Evolutionary conservation across 2,888 invertebrate species (phyloP).

Genomic region (Galerucella pusilla): DNA sequence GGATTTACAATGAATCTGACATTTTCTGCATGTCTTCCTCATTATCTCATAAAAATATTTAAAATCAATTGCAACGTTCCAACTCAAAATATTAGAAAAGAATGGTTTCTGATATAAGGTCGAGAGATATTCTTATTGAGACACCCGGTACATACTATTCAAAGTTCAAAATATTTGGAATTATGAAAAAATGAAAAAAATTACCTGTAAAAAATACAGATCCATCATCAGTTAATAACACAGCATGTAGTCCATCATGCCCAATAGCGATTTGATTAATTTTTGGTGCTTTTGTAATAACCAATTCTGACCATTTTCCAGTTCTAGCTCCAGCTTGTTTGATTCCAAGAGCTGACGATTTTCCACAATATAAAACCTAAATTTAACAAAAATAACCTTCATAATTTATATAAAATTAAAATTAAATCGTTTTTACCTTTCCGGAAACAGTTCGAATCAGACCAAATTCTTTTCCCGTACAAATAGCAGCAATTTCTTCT

Average conservation of each 20-base stretch:
- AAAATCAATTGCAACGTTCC: too few relatives aligned
- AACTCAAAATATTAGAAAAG: too few relatives aligned
- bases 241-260: slow-evolving; percentile 92
- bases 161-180: too few relatives aligned
- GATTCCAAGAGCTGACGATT: slow-evolving; percentile 86
- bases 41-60: too few relatives aligned
- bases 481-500: slow-evolving; percentile 82
- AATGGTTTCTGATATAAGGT: too few relatives aligned
- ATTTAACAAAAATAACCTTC: slow-evolving; percentile 37
- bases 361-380: slow-evolving; percentile 87
- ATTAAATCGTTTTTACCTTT: slow-evolving; percentile 69
- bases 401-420: slow-evolving; percentile 16
- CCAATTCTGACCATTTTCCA: slow-evolving; percentile 74
- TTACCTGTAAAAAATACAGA: slow-evolving; percentile 81
- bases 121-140: too few relatives aligned
- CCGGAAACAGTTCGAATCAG: slow-evolving; percentile 86
- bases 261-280: slow-evolving; percentile 86
- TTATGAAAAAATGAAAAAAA: neutral
- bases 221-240: slow-evolving; percentile 93
- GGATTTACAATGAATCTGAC: too few relatives aligned
- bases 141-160: too few relatives aligned
- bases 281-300: slow-evolving; percentile 77
- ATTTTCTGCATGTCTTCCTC: too few relatives aligned
- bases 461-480: slow-evolving; percentile 91
- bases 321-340: slow-evolving; percentile 71